Percentiles rank a stretch among this genome's conserved stretches.
Evolutionary conservation across 2,113 vertebrate genomes (phyloP).

Genomic region (Hypanus sabinus): DNA sequence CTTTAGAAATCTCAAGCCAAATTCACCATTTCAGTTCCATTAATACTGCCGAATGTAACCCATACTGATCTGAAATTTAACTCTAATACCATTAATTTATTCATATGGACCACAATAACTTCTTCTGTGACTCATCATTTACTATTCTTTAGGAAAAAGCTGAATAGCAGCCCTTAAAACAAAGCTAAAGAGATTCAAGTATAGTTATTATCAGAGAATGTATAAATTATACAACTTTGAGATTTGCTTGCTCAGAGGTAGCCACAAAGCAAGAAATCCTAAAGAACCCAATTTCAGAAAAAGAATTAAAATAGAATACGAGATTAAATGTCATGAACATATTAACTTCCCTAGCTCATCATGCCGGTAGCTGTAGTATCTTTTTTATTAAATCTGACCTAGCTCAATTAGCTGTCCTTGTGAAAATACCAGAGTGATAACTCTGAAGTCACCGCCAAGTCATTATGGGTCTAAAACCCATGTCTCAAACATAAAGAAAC

Average conservation of each 20-base stretch:
- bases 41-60: neutral
- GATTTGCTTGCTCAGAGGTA: no score
- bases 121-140: neutral
- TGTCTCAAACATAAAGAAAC: neutral
- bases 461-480: neutral
- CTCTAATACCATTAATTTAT: neutral
- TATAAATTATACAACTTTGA: no score
- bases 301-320: no score
- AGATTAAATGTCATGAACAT: neutral
- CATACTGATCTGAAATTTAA: neutral
- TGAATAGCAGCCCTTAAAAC: neutral
- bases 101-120: neutral
- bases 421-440: neutral
- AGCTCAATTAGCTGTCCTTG: neutral
- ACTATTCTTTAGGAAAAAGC: neutral
- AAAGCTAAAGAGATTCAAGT: neutral
- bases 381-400: neutral
- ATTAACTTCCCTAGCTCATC: neutral
- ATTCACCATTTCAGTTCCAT: neutral
- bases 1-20: neutral
- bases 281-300: no score
- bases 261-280: no score
- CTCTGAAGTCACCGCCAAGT: neutral
- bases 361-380: neutral
- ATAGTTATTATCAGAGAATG: no score